Conservation (phyloP, 2,797 vertebrate genomes). For the Epinephelus malabaricus region DNA sequence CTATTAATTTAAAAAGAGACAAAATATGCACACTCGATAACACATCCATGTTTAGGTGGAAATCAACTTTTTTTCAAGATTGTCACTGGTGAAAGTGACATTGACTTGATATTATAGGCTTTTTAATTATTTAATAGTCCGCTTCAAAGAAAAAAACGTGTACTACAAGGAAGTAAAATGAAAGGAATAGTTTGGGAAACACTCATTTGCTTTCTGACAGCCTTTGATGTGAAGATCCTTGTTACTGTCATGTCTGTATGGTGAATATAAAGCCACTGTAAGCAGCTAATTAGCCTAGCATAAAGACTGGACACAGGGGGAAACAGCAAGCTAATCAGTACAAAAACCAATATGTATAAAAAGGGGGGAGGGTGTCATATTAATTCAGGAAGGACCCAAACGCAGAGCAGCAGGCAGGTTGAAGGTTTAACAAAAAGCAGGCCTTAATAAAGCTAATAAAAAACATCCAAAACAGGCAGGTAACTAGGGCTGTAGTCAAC, state of each 20-base stretch:
- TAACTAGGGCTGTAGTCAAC: too few species aligned
- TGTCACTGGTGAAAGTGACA: conserved; percentile 34
- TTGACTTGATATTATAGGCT: background rate
- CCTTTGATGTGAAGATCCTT: background rate
- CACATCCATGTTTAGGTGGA: background rate
- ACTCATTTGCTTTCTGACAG: background rate
- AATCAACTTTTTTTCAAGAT: background rate
- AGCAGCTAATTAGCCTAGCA: background rate
- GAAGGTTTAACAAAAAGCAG: too few species aligned
- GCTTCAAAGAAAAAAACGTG: background rate
- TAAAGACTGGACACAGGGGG: background rate
- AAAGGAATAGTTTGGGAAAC: background rate
- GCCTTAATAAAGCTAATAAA: too few species aligned
- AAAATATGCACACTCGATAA: conserved; percentile 8
- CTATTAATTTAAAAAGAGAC: conserved; percentile 35
- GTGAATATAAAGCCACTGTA: background rate
- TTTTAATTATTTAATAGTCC: conserved; percentile 21
- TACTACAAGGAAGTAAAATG: background rate
- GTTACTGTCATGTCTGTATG: too few species aligned
- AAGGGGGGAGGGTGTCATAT: too few species aligned
- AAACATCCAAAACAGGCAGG: too few species aligned
- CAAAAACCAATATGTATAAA: too few species aligned
- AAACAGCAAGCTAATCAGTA: too few species aligned
- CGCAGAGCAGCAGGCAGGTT: too few species aligned
- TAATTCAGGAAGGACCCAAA: too few species aligned